Base-by-base conservation (phyloP, 2,888 invertebrate species). In the Caenorhabditis doughertyi region DNA sequence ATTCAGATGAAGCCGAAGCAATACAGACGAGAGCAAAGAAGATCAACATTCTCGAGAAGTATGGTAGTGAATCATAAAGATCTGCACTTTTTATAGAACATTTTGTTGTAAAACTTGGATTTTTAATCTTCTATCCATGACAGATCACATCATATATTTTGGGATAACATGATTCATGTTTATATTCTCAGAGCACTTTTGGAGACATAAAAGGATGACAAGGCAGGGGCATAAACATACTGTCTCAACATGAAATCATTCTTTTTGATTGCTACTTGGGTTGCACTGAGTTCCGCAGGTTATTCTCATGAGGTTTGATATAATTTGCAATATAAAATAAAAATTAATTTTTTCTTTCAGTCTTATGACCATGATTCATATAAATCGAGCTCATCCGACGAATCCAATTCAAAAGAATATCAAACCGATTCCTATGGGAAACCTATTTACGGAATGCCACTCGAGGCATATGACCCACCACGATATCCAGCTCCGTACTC, bases 141-240 rank as follows among this genome's bases (percentile, higher is more conserved):
- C 47, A 47, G 29, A 47, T 32, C 64, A 64, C 64, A 64, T 64
- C 64, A 64, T 64, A 44, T 47, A 18, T 64, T 64, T 47, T 47
- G 7, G 21, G 27, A 29, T 13, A 0, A 11, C 21, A 49, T 64
- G 64, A 64, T 32, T 64, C 27, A 64, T 49, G 29, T 47, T 60
- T 27, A 32, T n/a, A 64, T 44, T 18, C 25, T n/a, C n/a, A n/a
- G n/a, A 25, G 29, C 16, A 13, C 62, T 35, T 60, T 27, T 7
- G 1, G 42, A 42, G 13, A 39, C 21, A 60, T 60, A 60, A 60
- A 60, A 60, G 60, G 60, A 42, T 60, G 3, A 42, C 11, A n/a
- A 9, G 42, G 0, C 8, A 7, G 9, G n/a, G n/a, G 0, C n/a
- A 25, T 27, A 42, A 60, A 60, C 25, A 60, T 42, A 25, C 2